phyloP scores from a whole-genome alignment of 2,888 invertebrate species.

The Myathropa florea region DNA sequence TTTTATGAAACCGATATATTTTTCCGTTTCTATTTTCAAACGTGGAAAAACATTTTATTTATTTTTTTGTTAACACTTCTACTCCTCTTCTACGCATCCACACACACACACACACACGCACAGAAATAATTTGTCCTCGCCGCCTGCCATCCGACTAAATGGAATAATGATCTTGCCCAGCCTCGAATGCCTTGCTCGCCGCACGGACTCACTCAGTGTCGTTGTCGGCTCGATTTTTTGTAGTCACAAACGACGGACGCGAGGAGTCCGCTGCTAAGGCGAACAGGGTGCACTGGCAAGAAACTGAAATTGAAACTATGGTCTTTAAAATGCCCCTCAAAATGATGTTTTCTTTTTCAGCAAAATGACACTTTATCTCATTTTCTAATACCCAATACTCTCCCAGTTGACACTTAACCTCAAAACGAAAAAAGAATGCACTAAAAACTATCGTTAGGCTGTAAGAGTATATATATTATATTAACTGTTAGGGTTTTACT shows the following conservation, averaged over 20 bases:
- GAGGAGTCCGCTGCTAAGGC: conserved; percentile 20
- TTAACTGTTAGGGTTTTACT: conserved; percentile 68
- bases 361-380: conserved; percentile 41
- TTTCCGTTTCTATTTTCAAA: conserved; percentile 31
- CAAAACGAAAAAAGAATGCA: conserved; percentile 39
- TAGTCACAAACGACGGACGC: conserved; percentile 8
- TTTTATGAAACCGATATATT: conserved; percentile 9
- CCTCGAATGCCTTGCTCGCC: conserved; percentile 12
- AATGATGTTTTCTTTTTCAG: conserved; percentile 60
- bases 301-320: conserved; percentile 42
- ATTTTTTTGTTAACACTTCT: conserved; percentile 27
- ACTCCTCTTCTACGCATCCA: conserved; percentile 51
- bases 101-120: not conserved
- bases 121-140: conserved; percentile 36
- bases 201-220: conserved; percentile 1
- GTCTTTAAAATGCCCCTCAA: conserved; percentile 65
- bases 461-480: conserved; percentile 51
- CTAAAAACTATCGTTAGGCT: conserved; percentile 67
- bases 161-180: conserved; percentile 48
- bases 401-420: conserved; percentile 23
- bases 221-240: conserved; percentile 58
- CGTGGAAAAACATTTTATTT: not conserved
- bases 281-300: conserved; percentile 42
- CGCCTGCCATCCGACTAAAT: conserved; percentile 23
- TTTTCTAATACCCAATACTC: conserved; percentile 2